These are phyloP conservation scores for Bradypodion pumilum DNA, from an alignment of 2,797 vertebrate genomes.

Conservation along the genomic window DNA sequence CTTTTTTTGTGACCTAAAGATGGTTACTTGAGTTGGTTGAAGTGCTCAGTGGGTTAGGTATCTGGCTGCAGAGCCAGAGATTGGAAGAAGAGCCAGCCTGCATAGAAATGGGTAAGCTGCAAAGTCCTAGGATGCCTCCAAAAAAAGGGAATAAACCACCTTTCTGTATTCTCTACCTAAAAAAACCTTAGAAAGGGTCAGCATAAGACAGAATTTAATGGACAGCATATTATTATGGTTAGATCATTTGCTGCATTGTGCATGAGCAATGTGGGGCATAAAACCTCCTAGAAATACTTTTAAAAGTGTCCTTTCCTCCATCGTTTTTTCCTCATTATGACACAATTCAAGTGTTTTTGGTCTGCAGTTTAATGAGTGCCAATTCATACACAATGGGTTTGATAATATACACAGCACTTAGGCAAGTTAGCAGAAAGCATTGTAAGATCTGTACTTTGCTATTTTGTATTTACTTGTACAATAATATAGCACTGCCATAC, in stretches of 20 bases:
- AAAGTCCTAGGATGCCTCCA: no score
- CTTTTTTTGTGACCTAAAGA: no score
- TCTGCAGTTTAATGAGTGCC: not conserved
- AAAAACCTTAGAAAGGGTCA: no score
- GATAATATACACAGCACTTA: not conserved
- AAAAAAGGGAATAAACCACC: no score
- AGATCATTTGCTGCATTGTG: not conserved
- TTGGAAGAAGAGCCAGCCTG: no score
- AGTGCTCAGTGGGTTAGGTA: no score
- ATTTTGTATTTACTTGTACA: not conserved
- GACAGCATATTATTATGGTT: no score
- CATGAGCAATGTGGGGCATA: not conserved
- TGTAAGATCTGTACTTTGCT: not conserved
- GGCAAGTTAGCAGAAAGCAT: not conserved
- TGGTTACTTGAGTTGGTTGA: no score
- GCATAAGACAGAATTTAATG: no score
- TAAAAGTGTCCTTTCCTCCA: not conserved
- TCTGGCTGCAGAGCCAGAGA: no score
- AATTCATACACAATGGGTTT: conserved; percentile 5
- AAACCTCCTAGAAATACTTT: not conserved
- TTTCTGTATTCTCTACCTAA: no score
- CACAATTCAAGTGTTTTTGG: not conserved
- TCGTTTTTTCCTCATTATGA: not conserved
- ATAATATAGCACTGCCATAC: not conserved
- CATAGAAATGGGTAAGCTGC: no score